A percentile compares a stretch with the other conserved stretches of the same genome.
Conservation (phyloP, 2,113 vertebrate genomes). For the Manacus vitellinus region DNA sequence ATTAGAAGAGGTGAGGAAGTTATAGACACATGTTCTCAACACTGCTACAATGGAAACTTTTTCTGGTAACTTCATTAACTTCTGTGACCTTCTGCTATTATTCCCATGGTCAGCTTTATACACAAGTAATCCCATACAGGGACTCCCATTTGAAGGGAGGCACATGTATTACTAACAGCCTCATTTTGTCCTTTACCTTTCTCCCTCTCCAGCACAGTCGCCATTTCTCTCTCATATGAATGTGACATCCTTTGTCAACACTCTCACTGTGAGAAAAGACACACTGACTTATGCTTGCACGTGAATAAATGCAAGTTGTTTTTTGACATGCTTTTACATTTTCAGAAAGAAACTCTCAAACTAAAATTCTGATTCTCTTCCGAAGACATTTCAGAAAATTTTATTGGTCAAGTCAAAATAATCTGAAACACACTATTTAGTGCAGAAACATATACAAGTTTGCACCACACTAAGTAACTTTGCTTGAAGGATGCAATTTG, state of each 20-base stretch:
- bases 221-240: neutral
- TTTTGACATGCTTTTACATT: neutral
- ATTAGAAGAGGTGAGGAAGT: neutral
- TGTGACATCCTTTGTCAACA: neutral
- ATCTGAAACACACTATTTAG: neutral
- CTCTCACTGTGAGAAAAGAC: neutral
- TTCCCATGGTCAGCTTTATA: neutral
- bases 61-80: neutral
- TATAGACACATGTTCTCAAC: neutral
- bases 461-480: neutral
- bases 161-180: neutral
- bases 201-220: neutral
- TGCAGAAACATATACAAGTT: neutral
- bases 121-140: neutral
- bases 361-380: neutral
- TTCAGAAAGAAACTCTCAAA: neutral
- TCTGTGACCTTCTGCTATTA: neutral
- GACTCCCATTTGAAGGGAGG: neutral
- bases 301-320: neutral
- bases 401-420: neutral
- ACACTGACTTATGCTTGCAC: neutral
- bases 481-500: neutral
- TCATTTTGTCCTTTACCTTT: neutral
- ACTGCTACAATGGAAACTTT: neutral
- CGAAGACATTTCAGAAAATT: neutral